Conservation (phyloP, 2,888 invertebrate species). For the Drosophila diplacantha region DNA sequence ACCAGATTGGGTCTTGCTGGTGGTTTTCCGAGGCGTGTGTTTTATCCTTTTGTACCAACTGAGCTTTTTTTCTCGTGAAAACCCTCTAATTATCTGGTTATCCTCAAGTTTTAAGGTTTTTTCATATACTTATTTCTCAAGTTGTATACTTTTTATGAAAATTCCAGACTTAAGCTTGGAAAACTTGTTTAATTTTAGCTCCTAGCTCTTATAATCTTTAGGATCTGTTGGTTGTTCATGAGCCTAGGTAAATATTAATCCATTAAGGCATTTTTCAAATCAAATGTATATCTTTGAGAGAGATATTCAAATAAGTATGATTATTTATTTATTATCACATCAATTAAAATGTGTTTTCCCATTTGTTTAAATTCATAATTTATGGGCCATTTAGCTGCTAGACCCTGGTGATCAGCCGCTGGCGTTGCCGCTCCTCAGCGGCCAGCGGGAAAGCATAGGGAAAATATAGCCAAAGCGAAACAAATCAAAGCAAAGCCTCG, state of each 20-base stretch:
- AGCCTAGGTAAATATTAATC: not conserved
- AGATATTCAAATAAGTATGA: not conserved
- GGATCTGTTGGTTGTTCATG: not conserved
- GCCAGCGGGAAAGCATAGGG: conserved; percentile 10
- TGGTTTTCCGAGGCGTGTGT: not conserved
- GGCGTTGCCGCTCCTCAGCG: not conserved
- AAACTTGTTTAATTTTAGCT: not conserved
- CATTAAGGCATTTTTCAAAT: no score
- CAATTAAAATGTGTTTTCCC: conserved; percentile 1
- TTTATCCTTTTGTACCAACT: not conserved
- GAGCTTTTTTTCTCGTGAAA: no score
- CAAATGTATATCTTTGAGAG: no score
- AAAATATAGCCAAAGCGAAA: conserved; percentile 18
- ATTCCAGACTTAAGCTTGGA: not conserved
- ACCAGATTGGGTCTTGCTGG: not conserved
- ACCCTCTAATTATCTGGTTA: not conserved
- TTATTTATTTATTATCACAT: not conserved
- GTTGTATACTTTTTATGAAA: not conserved
- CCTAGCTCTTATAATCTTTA: not conserved
- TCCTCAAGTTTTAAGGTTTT: no score
- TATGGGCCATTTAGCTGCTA: conserved; percentile 4
- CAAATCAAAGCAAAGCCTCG: conserved; percentile 31
- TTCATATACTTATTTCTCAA: no score
- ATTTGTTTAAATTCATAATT: conserved; percentile 7
- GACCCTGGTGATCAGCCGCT: conserved; percentile 27